Evolutionary conservation across 2,888 invertebrate species (phyloP), one percentile per base, ranked within the genome.

Genomic region (Perdita meconis): DNA sequence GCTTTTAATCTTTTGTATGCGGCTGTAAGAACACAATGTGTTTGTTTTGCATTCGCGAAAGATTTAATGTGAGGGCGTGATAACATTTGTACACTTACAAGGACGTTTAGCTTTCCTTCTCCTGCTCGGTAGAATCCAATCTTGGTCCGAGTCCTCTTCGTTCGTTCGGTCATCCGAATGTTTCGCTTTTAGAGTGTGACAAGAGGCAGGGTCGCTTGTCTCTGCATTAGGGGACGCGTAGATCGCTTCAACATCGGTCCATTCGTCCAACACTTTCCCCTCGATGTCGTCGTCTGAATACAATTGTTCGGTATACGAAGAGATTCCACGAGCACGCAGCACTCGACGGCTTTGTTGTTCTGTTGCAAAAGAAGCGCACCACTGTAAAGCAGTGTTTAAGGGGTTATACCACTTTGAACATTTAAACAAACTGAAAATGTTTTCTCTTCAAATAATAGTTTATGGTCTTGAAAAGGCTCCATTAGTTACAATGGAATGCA

Each of bases 71-170:
- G 8, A 47, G 22, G 5, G 3, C 47, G 19, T 70, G 19, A 22
- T 38, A 26, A 24, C 3, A 13, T 4, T 8, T 3, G 13, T 2
- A 36, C 13, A 86, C 87, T 87, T 55, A 90, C 90, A 86, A 71
- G 84, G 84, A 86, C 91, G 89, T 87, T 91, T 92, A 84, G 86
- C 87, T 85, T 90, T 90, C 88, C 90, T 88, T 82, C 89, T 92
- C 80, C 92, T 89, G 83, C 91, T 76, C 60, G 92, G 92, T 87
- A 92, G 61, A 70, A 90, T 88, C 92, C 92, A 92, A 81, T 92
- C 92, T 84, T 91, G 87, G 84, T 92, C 92, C 57, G 92, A 91
- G 86, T 92, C 91, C 87, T 88, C 87, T 64, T 82, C 75, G 56
- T 85, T 87, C 55, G 90, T 85, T 44, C 86, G 67, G 67, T 86